A percentile compares a stretch with the other conserved stretches of the same genome.
phyloP scores from a whole-genome alignment of 2,888 invertebrate genomes.

The Mythimna pallens region DNA sequence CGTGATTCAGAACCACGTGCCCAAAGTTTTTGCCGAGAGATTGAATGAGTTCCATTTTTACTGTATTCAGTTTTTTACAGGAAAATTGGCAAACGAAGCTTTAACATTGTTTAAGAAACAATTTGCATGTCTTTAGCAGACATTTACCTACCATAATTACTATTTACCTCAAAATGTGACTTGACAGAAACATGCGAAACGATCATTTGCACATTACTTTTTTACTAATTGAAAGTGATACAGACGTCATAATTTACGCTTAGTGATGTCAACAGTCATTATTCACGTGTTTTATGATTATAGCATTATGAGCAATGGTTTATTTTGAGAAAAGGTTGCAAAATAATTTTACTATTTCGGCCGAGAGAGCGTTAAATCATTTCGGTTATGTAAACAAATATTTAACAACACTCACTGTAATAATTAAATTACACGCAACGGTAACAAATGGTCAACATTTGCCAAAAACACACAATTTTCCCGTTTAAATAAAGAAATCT shows the following conservation, averaged over 20 bases:
- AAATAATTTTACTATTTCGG: neutral
- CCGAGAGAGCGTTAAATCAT: neutral
- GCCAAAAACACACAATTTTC: neutral
- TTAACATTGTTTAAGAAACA: constrained; percentile 10
- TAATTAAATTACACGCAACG: neutral
- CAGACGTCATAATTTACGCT: constrained; percentile 1
- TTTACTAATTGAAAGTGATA: constrained; percentile 17
- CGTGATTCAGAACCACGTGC: neutral
- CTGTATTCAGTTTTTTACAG: neutral
- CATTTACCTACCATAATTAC: constrained; percentile 19
- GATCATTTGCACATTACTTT: constrained; percentile 26
- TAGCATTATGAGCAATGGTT: constrained; percentile 4
- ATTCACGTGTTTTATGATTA: constrained; percentile 9
- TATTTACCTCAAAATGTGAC: neutral
- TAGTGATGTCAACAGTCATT: constrained; percentile 6
- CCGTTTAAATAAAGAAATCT: constrained; percentile 8
- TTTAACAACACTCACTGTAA: neutral
- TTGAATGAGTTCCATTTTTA: constrained; percentile 18
- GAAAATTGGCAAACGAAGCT: constrained; percentile 3
- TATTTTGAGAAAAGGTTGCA: neutral
- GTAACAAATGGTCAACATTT: no score
- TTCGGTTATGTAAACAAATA: neutral
- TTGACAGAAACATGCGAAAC: constrained; percentile 18
- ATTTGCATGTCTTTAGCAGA: constrained; percentile 13
- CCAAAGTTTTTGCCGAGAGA: neutral